Percentiles rank a stretch among this genome's conserved stretches.
These are phyloP conservation scores for Artibeus jamaicensis DNA, from an alignment of 2,797 vertebrate genomes.

Conservation along the genomic window DNA sequence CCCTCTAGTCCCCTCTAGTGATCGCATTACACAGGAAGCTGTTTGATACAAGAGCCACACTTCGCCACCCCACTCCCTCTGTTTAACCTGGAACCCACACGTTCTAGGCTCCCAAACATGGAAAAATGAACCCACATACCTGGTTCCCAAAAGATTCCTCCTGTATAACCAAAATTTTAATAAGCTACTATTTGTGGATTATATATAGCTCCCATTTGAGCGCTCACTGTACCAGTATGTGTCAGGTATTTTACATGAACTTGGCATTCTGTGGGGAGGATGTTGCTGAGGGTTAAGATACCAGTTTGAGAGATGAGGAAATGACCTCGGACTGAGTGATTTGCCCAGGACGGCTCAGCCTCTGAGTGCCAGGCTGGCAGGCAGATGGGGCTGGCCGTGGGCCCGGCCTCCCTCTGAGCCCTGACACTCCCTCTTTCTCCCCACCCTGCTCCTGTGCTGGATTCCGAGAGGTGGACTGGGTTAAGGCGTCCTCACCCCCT, in stretches of 20 bases:
- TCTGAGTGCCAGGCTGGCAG: background rate
- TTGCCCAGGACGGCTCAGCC: fast-evolving
- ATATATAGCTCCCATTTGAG: fast-evolving
- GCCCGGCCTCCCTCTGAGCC: background rate
- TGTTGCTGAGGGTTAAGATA: background rate
- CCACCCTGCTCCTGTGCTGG: fast-evolving
- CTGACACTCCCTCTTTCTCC: background rate
- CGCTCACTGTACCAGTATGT: fast-evolving
- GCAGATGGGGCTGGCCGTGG: background rate
- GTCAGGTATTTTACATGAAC: background rate
- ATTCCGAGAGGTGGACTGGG: background rate
- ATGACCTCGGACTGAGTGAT: background rate
- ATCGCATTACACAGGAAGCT: background rate
- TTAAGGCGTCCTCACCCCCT: too few relatives aligned
- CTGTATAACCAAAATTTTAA: background rate
- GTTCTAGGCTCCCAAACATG: background rate
- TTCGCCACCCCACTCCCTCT: background rate
- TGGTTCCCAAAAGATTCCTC: background rate
- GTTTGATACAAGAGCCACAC: too few relatives aligned
- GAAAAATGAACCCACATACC: fast-evolving
- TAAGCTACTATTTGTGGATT: background rate
- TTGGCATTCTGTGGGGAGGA: background rate
- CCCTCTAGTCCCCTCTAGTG: background rate
- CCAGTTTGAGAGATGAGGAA: background rate
- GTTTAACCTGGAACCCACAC: background rate